Base-by-base conservation (phyloP, 2,797 vertebrate genomes). In the Lepus townsendii region DNA sequence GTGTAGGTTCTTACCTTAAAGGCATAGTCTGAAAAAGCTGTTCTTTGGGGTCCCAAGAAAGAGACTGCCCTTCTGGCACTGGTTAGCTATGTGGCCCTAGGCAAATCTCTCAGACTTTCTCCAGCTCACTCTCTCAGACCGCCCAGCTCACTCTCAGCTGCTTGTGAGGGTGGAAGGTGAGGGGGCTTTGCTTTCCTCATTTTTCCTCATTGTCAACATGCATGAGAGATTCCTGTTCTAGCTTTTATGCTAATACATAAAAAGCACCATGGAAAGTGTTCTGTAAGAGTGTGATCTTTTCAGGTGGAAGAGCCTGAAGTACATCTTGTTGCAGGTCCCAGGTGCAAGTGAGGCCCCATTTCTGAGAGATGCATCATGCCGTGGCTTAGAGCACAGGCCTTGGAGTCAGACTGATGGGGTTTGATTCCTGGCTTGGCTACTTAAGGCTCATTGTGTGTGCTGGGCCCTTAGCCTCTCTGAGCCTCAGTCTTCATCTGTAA, bases 281-380 rank as follows among this genome's bases (percentile, higher is more conserved):
- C 10, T 42, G 71, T 42, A 54, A 47, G 32, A 63, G 8, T 68
- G 24, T 27, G 38, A 30, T 38, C 47, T 78, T 20, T 88, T 84
- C 50, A 84, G 72, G 72, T 68, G 26, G 79, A 89, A 89, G 24
- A 79, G 38, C 78, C 47, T 32, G 14, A 84, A 83, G 79, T 65
- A 57, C 62, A 77, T 72, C 35, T 27, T 24, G 78, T 83, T 66
- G 65, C 7, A 52, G 35, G 83, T 65, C 38, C 60, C 13, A 62
- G 62, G 14, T 7, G 26, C 16, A 62, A 13, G 72, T 42, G n/a
- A 38, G 68, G 19, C 22, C 5, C 42, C 4, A 4, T 92, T 83
- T 35, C 19, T 65, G 22, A 82, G 38, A 87, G 54, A 42, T 12
- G 13, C 63, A 63, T 72, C 30, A 72, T 30, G 14, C 2, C n/a